Conservation (phyloP, 2,113 vertebrate species). For the Cottus gobio region DNA sequence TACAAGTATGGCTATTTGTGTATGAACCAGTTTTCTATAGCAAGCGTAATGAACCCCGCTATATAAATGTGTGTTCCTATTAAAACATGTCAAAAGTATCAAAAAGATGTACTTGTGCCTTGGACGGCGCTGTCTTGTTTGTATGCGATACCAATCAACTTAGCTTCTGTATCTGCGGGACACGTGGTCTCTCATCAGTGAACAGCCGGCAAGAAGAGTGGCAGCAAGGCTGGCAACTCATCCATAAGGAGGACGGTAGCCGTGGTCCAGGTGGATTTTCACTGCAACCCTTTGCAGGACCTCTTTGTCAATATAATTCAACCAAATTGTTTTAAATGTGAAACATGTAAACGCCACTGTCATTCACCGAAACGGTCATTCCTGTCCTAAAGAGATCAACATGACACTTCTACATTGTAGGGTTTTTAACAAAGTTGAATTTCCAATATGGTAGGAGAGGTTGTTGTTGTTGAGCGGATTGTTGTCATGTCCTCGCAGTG, state of each 20-base stretch:
- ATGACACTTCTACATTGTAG: constrained; percentile 42
- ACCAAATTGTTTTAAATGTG: neutral
- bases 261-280: constrained; percentile 71
- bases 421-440: constrained; percentile 80
- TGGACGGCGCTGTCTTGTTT: neutral
- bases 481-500: constrained; percentile 98
- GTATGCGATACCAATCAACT: constrained; percentile 9
- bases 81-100: neutral
- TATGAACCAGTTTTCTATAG: constrained; percentile 44
- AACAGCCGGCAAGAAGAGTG: constrained; percentile 51
- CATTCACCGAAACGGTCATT: neutral
- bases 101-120: neutral
- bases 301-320: neutral
- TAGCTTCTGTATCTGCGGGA: constrained; percentile 36
- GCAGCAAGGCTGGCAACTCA: constrained; percentile 70
- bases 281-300: constrained; percentile 48
- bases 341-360: constrained; percentile 1
- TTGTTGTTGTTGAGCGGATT: constrained; percentile 93
- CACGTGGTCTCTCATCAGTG: constrained; percentile 61
- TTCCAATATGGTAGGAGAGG: constrained; percentile 99
- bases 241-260: constrained; percentile 69
- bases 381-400: constrained; percentile 10
- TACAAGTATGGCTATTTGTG: constrained; percentile 34
- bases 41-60: constrained; percentile 4
- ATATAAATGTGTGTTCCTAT: constrained; percentile 11